These are phyloP conservation scores for Drosophila varians DNA, from an alignment of 1,140 invertebrate genomes.

Conservation along the genomic window DNA sequence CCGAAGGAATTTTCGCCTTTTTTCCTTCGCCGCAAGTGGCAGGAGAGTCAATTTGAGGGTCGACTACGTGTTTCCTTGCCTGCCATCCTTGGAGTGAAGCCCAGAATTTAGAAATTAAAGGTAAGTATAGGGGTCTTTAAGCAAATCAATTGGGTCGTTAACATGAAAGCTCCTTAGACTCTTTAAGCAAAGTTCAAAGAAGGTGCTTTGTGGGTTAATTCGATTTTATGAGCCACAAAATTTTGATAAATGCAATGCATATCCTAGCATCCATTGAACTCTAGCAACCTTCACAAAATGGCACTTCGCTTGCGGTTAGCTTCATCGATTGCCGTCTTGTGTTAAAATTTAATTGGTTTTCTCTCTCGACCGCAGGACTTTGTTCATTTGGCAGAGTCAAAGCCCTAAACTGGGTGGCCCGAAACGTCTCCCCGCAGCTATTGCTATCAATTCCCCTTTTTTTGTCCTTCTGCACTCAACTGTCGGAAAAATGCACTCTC, in stretches of 20 bases:
- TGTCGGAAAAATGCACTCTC: conserved; percentile 7
- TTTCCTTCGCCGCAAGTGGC: background rate
- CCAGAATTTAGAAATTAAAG: background rate
- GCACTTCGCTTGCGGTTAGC: conserved; percentile 36
- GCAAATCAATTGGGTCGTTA: conserved; percentile 3
- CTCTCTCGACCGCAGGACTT: conserved; percentile 34
- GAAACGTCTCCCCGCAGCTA: background rate
- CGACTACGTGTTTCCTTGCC: conserved; percentile 41
- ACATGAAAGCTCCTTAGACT: background rate
- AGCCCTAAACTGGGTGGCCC: conserved; percentile 51
- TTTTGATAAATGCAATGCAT: conserved; percentile 2
- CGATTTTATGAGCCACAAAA: background rate
- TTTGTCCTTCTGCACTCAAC: background rate
- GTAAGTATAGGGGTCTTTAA: conserved; percentile 9
- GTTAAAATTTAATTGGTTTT: conserved; percentile 75
- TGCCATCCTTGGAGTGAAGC: background rate
- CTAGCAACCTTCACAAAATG: background rate
- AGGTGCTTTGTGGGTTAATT: background rate
- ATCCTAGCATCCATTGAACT: conserved; percentile 4
- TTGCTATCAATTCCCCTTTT: conserved; percentile 8
- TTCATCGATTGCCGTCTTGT: conserved; percentile 39
- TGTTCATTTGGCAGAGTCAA: conserved; percentile 38
- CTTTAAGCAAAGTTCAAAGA: background rate
- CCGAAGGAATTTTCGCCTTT: conserved; percentile 23
- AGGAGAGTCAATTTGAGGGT: conserved; percentile 27